Evolutionary conservation across 2,888 invertebrate genomes (phyloP).

Genomic region (Linhomoeus sp.): DNA sequence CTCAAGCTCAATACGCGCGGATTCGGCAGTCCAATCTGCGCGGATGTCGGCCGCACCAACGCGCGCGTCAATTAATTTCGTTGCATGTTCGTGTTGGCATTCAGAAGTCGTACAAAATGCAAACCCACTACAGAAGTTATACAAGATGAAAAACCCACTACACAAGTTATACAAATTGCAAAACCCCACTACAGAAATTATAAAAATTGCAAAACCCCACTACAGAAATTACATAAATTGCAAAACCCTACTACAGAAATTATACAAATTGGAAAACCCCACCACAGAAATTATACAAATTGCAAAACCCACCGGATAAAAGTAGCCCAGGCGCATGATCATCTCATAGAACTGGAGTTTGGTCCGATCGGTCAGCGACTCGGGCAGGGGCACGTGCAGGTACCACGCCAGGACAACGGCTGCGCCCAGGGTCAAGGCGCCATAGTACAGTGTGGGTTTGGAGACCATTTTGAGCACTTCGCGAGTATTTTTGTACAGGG

Average conservation of each 20-base stretch:
- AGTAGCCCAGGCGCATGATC: slow-evolving; percentile 12
- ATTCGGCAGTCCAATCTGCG: not conserved
- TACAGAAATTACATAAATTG: too few species aligned
- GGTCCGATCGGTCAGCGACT: slow-evolving; percentile 10
- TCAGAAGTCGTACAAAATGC: too few species aligned
- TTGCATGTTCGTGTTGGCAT: too few species aligned
- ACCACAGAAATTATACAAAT: not conserved
- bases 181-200: not conserved
- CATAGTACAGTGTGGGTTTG: too few species aligned
- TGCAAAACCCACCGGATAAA: slow-evolving; percentile 11
- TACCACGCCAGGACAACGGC: slow-evolving; percentile 4
- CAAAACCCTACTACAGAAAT: too few species aligned
- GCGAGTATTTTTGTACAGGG: too few species aligned
- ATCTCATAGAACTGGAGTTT: slow-evolving; percentile 15
- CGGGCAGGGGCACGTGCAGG: slow-evolving; percentile 12
- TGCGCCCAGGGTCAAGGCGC: too few species aligned
- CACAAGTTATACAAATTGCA: not conserved
- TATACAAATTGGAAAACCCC: not conserved
- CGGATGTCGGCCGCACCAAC: not conserved
- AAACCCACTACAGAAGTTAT: not conserved
- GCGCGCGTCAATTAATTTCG: too few species aligned
- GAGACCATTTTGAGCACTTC: too few species aligned
- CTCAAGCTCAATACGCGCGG: not conserved
- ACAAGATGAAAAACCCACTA: not conserved
- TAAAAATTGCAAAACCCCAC: too few species aligned